A percentile compares a stretch with the other conserved stretches of the same genome.
These are phyloP conservation scores for Lasioglossum figueresi DNA, from an alignment of 2,888 invertebrate species.

Conservation along the genomic window DNA sequence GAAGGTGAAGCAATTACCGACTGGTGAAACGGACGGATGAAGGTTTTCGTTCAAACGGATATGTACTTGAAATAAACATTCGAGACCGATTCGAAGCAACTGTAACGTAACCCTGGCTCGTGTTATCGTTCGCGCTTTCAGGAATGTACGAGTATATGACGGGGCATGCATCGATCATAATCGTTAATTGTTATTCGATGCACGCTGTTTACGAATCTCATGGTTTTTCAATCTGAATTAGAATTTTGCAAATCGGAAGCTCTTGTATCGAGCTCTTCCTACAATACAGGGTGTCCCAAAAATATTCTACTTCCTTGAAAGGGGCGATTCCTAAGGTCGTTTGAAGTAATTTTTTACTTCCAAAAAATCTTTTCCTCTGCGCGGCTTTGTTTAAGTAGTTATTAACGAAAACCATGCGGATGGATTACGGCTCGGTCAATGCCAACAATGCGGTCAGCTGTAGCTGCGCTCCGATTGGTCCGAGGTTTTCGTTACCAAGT, in stretches of 20 bases:
- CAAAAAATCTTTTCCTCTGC: too few species aligned
- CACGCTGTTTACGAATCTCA: conserved; percentile 3
- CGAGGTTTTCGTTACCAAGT: too few species aligned
- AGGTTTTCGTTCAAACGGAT: background rate
- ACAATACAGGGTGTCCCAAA: too few species aligned
- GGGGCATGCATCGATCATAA: conserved; percentile 8
- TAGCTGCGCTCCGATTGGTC: too few species aligned
- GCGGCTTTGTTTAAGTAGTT: too few species aligned
- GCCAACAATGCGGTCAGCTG: too few species aligned
- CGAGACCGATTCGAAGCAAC: conserved; percentile 19
- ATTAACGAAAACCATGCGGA: too few species aligned
- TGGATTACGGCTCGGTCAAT: too few species aligned
- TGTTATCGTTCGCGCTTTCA: conserved; percentile 32
- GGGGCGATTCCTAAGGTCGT: too few species aligned
- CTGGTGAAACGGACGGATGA: background rate
- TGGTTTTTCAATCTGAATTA: background rate
- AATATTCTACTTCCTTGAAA: too few species aligned
- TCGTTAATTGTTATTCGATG: conserved; percentile 29
- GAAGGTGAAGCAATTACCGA: conserved; percentile 7
- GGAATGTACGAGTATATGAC: background rate
- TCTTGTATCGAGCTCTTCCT: background rate
- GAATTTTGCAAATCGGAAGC: background rate
- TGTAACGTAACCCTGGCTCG: conserved; percentile 34
- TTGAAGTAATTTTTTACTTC: too few species aligned
- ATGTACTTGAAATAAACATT: conserved; percentile 6